phyloP scores from a whole-genome alignment of 2,113 vertebrate genomes.

The Macquaria ambigua region DNA sequence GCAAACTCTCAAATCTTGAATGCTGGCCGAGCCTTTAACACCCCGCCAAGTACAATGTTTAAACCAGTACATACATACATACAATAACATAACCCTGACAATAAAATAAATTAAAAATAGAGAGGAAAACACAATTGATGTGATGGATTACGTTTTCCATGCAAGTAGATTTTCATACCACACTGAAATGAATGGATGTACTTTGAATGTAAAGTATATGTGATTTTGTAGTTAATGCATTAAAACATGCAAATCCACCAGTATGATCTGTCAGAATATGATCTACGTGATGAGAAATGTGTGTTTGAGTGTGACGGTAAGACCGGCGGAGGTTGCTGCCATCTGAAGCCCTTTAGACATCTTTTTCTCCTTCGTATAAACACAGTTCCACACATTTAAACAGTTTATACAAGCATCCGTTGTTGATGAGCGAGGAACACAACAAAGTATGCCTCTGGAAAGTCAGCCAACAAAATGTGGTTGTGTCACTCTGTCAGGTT shows the following conservation, averaged over 20 bases:
- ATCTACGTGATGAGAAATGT: background rate
- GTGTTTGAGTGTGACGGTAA: background rate
- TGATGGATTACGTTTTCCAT: background rate
- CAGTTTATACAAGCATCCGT: constrained; percentile 5
- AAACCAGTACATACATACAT: background rate
- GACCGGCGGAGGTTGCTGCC: background rate
- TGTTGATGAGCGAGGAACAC: constrained; percentile 26
- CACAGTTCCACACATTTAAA: background rate
- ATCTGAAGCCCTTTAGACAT: background rate
- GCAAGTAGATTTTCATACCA: background rate
- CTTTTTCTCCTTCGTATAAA: constrained; percentile 15
- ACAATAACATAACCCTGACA: background rate
- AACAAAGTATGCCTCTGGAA: constrained; percentile 46
- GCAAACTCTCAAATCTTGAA: background rate
- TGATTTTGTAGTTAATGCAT: background rate
- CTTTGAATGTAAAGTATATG: background rate
- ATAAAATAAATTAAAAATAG: background rate
- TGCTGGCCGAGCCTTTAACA: no score
- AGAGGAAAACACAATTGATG: background rate
- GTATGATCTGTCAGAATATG: background rate
- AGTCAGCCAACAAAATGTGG: constrained; percentile 47
- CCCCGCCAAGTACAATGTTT: no score
- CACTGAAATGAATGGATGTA: background rate
- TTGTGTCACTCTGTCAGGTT: constrained; percentile 37
- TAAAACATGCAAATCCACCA: background rate